phyloP scores from a whole-genome alignment of 2,888 invertebrate genomes.

The Plagodis pulveraria region DNA sequence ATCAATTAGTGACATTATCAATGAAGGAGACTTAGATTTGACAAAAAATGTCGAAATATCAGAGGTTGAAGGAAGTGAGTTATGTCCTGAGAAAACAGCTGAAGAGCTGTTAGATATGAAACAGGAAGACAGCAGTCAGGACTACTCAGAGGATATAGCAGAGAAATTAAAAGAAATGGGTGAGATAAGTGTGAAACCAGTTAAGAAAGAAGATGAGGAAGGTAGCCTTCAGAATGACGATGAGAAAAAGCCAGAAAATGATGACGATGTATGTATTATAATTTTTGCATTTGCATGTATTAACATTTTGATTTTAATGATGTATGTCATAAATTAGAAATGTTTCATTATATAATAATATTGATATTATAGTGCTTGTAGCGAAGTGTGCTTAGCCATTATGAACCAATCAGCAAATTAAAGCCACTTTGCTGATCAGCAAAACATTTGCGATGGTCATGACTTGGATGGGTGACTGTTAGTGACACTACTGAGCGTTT shows the following conservation, averaged over 20 bases:
- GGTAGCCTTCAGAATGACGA: conserved; percentile 70
- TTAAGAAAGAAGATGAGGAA: conserved; percentile 63
- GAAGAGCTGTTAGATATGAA: conserved; percentile 73
- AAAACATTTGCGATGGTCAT: no score
- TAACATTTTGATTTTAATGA: background rate
- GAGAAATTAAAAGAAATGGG: conserved; percentile 88
- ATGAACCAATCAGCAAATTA: no score
- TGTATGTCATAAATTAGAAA: no score
- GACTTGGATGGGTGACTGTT: no score
- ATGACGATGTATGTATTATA: conserved; percentile 68
- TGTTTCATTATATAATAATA: no score
- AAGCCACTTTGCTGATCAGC: no score
- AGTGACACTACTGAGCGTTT: no score
- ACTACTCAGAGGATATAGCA: conserved; percentile 81
- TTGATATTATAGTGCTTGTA: no score
- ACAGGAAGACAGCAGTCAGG: conserved; percentile 74
- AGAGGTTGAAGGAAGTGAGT: conserved; percentile 74
- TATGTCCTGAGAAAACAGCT: conserved; percentile 72
- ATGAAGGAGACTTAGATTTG: conserved; percentile 76
- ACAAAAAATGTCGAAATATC: conserved; percentile 80
- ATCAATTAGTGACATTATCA: conserved; percentile 79
- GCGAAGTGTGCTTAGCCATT: no score
- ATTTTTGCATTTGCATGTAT: no score
- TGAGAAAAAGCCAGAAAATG: conserved; percentile 49
- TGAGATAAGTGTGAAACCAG: conserved; percentile 77